Evolutionary conservation across 2,113 vertebrate species (phyloP).

Genomic region (Scatophagus argus): DNA sequence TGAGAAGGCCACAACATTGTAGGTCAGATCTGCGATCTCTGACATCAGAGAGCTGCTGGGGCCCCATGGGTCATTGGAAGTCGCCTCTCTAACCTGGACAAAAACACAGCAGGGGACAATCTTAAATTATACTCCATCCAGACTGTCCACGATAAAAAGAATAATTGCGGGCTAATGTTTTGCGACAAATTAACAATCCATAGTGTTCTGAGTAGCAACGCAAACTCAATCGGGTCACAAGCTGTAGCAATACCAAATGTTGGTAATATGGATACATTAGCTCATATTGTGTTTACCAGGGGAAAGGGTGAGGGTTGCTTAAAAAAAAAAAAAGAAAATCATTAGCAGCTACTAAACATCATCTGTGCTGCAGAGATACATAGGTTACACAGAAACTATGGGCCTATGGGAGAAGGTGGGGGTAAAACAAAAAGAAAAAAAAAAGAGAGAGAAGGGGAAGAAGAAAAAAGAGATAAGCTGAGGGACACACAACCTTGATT

Average conservation of each 20-base stretch:
- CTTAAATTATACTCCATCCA: slow-evolving; percentile 9
- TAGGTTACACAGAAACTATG: not conserved
- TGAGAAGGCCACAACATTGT: slow-evolving; percentile 93
- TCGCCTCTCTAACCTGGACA: slow-evolving; percentile 88
- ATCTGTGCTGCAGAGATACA: slow-evolving; percentile 19
- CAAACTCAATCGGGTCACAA: slow-evolving; percentile 24
- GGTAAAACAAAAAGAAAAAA: not conserved
- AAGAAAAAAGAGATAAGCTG: slow-evolving; percentile 21
- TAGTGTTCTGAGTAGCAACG: slow-evolving; percentile 23
- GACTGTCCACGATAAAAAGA: not conserved
- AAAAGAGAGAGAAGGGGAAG: slow-evolving; percentile 6
- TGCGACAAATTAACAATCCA: slow-evolving; percentile 1
- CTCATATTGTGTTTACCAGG: slow-evolving; percentile 10
- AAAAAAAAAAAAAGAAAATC: slow-evolving; percentile 39
- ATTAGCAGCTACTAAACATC: slow-evolving; percentile 11
- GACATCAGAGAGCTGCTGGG: slow-evolving; percentile 94
- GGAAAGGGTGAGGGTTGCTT: not conserved
- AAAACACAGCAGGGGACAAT: slow-evolving; percentile 9
- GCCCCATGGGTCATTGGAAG: slow-evolving; percentile 93
- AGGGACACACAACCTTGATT: slow-evolving; percentile 88
- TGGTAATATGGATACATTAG: slow-evolving; percentile 30
- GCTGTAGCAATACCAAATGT: slow-evolving; percentile 18
- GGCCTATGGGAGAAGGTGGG: not conserved
- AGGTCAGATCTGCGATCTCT: slow-evolving; percentile 93
- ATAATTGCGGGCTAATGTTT: slow-evolving; percentile 8